Evolutionary conservation across 2,888 invertebrate genomes (phyloP).

Genomic region (Eueremaeus valkanovi): DNA sequence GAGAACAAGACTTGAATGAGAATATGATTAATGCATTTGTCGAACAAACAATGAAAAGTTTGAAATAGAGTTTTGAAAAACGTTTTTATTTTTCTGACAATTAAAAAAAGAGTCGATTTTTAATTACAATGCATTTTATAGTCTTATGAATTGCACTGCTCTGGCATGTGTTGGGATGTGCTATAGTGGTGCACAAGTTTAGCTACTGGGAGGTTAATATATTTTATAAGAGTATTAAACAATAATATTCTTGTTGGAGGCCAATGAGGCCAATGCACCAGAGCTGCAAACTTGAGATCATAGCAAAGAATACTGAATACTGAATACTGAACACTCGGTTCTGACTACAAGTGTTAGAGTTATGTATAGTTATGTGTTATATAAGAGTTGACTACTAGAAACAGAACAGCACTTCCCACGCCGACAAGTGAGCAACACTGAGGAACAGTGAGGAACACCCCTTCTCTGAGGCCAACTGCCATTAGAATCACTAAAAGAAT

Average conservation of each 20-base stretch:
- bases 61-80: neutral
- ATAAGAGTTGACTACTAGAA: neutral
- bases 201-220: conserved; percentile 6
- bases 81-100: conserved; percentile 13
- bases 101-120: conserved; percentile 27
- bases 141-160: neutral
- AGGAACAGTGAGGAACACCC: too few relatives aligned
- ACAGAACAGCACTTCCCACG: conserved; percentile 27
- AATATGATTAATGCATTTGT: conserved; percentile 27
- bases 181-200: neutral
- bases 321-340: too few relatives aligned
- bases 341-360: neutral
- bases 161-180: neutral
- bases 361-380: neutral
- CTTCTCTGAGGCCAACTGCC: neutral
- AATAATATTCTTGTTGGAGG: conserved; percentile 8
- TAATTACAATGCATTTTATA: conserved; percentile 26
- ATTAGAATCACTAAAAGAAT: conserved; percentile 23
- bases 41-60: conserved; percentile 3
- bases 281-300: conserved; percentile 21
- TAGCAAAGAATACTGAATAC: too few relatives aligned
- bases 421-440: neutral
- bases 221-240: conserved; percentile 25
- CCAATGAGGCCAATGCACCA: neutral
- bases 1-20: neutral